Conservation (phyloP, 2,113 vertebrate genomes). For the Sinocyclocheilus grahami region DNA sequence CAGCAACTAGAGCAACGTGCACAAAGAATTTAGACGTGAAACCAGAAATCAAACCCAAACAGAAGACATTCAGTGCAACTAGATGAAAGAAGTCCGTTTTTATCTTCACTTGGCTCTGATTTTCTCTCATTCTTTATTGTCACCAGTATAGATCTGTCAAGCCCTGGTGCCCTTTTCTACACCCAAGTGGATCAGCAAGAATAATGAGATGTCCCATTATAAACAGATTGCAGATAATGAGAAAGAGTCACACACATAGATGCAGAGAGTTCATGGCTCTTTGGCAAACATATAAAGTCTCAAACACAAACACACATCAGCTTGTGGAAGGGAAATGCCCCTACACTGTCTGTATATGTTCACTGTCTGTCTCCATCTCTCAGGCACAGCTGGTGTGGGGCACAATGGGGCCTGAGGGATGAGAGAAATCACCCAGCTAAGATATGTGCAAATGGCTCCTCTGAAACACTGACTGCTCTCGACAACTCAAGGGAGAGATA, state of each 20-base stretch:
- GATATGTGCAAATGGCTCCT: conserved; percentile 49
- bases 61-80: neutral
- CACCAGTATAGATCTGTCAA: conserved; percentile 27
- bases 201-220: conserved; percentile 44
- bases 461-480: conserved; percentile 40
- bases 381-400: conserved; percentile 38
- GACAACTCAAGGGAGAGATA: conserved; percentile 29
- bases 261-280: neutral
- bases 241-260: neutral
- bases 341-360: conserved; percentile 10
- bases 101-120: neutral
- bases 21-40: neutral
- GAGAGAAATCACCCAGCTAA: conserved; percentile 44
- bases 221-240: conserved; percentile 36
- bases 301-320: neutral
- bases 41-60: neutral
- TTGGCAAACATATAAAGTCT: conserved; percentile 12
- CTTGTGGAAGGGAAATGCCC: conserved; percentile 10
- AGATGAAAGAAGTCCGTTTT: neutral
- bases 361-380: conserved; percentile 10
- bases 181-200: conserved; percentile 20
- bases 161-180: conserved; percentile 7
- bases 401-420: conserved; percentile 36
- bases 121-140: conserved; percentile 3
- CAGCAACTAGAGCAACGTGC: neutral